Evolutionary conservation across 2,113 vertebrate species (phyloP), one percentile per base, ranked within the genome.

Genomic region (Corapipo altera): DNA sequence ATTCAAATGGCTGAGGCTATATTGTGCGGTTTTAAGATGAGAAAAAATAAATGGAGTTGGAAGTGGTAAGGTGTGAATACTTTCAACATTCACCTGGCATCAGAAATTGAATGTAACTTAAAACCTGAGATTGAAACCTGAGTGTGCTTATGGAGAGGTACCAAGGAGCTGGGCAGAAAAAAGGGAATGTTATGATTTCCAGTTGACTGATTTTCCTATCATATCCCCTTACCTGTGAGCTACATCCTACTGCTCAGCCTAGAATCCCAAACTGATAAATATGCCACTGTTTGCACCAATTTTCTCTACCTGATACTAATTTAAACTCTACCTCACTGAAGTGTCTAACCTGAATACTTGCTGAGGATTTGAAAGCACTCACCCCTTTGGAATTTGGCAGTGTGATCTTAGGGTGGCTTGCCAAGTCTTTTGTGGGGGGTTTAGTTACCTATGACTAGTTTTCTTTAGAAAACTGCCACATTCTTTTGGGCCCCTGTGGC

Each of bases 371-470:
- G 79, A 89, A 96, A 75, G 48, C 41, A 58, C 43, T 86, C 18
- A 70, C 28, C 32, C 27, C 54, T 30, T 84, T 70, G 86, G 39
- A 91, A 91, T 89, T 92, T 82, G 88, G 80, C 83, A 92, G 44
- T 8, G 19, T 66, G 92, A 84, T 88, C 74, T 81, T 79, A 37
- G 85, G 64, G 59, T 35, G 20, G 28, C 79, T 74, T 92, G 75
- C 57, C 96, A 89, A 92, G 77, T 72, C 94, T 95, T 91, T 94
- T 95, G 85, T 96, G 61, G 67, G 8, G 44, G 64, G 59, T 90
- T 83, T 59, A 90, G 92, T 96, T 84, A 94, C 86, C 79, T 58
- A 75, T 95, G 74, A 76, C 48, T 95, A 89, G 77, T 89, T 95
- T 87, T 91, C 73, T 97, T 96, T 96, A 95, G 91, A 90, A 69